Evolutionary conservation across 2,797 vertebrate genomes (phyloP).

Genomic region (Typhlichthys eigenmanni): DNA sequence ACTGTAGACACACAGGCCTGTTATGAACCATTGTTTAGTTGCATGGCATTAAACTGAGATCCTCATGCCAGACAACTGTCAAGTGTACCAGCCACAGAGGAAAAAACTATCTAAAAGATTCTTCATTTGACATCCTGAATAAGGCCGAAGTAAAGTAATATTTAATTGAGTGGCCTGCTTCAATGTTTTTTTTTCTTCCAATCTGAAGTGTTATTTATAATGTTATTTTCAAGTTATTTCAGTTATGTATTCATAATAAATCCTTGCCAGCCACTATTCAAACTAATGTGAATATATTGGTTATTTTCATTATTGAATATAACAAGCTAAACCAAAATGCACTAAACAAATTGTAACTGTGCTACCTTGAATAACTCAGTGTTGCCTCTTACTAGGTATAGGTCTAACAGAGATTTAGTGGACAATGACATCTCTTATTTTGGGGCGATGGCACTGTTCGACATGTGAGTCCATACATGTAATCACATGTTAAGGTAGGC

Average conservation of each 20-base stretch:
- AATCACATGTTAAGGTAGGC: constrained; percentile 3
- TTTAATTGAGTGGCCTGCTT: constrained; percentile 7
- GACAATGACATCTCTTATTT: constrained; percentile 1
- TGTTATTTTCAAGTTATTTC: background rate
- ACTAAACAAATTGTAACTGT: background rate
- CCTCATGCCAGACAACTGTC: constrained; percentile 42
- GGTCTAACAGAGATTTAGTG: background rate
- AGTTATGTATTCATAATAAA: background rate
- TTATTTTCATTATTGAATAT: constrained; percentile 2
- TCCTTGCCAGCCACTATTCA: background rate
- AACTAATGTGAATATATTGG: background rate
- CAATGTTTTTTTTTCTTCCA: constrained; percentile 4
- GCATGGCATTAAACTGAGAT: constrained; percentile 49
- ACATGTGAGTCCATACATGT: background rate
- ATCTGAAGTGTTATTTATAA: background rate
- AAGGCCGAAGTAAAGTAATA: background rate
- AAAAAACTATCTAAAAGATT: constrained; percentile 29
- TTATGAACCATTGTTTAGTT: constrained; percentile 70
- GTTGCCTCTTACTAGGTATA: background rate
- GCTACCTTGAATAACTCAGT: constrained; percentile 3
- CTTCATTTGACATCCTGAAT: constrained; percentile 12
- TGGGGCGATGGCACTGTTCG: no score
- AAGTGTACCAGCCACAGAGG: constrained; percentile 38
- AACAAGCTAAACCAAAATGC: constrained; percentile 4
- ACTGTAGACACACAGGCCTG: constrained; percentile 60